Base-by-base conservation (phyloP, 2,888 invertebrate species). In the Holacanthella duospinosa region DNA sequence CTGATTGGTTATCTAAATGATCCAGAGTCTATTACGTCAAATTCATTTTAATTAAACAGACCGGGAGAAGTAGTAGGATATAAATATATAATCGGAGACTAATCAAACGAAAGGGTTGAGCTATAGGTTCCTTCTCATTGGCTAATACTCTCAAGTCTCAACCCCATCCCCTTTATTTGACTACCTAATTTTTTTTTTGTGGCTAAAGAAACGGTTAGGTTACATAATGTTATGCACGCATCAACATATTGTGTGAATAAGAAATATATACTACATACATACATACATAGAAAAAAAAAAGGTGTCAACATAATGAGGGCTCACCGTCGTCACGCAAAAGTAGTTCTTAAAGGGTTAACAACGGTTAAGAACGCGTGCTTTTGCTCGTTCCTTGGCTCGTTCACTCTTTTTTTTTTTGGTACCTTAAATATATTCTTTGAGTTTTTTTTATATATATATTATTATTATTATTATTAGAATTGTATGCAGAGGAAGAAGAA, bases 61-160 rank as follows among this genome's bases (percentile, higher is more conserved):
- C 12, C 4, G 4, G 48, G n/a, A 9, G 6, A 9, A n/a, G 48
- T 9, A 4, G 48, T n/a, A 21, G 19, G 48, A 36, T 12, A 36
- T 36, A 12, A 36, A 12, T 36, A 12, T 36, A 12, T 36, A 36
- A 36, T 36, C 36, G 16, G 16, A 36, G 36, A 16, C n/a, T n/a
- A n/a, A n/a, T n/a, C n/a, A n/a, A n/a, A n/a, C 43, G 60, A 36
- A 64, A 64, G 64, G 64, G 64, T 62, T 64, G 59, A 60, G 56
- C n/a, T 12, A 25, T 21, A 21, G 12, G 48, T n/a, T 48, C 19
- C 48, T 48, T 48, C 48, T 21, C 48, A 48, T 48, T 48, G 48
- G 48, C 12, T 48, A 4, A 36, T n/a, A n/a, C n/a, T 36, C 16
- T 36, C 36, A 36, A 16, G 9, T 36, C 16, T 36, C 9, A 36